Conservation (phyloP, 2,888 invertebrate species). For the Troides oblongomaculatus region DNA sequence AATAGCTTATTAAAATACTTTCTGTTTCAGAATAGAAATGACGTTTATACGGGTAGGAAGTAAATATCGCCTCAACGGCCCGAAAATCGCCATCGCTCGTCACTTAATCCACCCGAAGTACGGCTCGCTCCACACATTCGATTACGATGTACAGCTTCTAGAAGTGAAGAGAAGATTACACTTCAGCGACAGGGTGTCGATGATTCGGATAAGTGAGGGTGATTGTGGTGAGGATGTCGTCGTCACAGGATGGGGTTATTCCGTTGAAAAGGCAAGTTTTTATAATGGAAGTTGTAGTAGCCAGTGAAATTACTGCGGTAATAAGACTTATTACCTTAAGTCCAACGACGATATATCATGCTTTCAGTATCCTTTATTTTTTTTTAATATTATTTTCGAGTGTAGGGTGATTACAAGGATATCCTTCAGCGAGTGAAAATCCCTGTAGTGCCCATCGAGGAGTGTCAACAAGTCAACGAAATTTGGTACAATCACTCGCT, state of each 20-base stretch:
- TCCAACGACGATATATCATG: not conserved
- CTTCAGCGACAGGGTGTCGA: slow-evolving; percentile 40
- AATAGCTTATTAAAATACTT: too few species aligned
- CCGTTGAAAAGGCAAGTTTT: slow-evolving; percentile 49
- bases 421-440: slow-evolving; percentile 48
- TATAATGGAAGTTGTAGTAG: too few species aligned
- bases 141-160: slow-evolving; percentile 59
- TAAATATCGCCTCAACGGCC: slow-evolving; percentile 43
- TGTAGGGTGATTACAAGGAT: slow-evolving; percentile 51
- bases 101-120: slow-evolving; percentile 56
- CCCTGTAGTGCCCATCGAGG: slow-evolving; percentile 36
- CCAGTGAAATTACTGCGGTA: too few species aligned
- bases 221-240: slow-evolving; percentile 39
- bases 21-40: slow-evolving; percentile 38
- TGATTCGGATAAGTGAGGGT: slow-evolving; percentile 43
- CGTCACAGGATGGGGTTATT: slow-evolving; percentile 64
- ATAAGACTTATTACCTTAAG: not conserved
- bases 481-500: slow-evolving; percentile 55
- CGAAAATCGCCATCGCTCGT: slow-evolving; percentile 39
- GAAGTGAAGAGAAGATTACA: slow-evolving; percentile 39
- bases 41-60: slow-evolving; percentile 54
- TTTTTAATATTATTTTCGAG: too few species aligned
- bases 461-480: slow-evolving; percentile 47
- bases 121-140: slow-evolving; percentile 47
- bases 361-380: too few species aligned